These are phyloP conservation scores for Drosophila stalkeri DNA, from an alignment of 2,888 invertebrate genomes.

Conservation along the genomic window DNA sequence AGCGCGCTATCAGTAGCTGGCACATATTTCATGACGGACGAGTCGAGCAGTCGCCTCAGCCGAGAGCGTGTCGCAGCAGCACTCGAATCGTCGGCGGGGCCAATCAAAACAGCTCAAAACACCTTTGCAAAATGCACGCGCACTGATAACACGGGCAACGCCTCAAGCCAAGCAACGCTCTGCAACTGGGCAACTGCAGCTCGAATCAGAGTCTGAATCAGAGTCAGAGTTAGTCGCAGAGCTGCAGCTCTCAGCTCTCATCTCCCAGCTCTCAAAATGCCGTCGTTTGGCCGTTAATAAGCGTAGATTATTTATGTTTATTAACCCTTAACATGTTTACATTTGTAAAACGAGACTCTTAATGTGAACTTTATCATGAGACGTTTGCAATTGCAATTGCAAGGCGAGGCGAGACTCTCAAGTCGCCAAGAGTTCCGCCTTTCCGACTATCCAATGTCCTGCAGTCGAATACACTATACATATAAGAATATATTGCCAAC, in stretches of 20 bases:
- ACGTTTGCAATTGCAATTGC: slow-evolving; percentile 69
- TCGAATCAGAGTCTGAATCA: not conserved
- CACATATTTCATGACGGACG: slow-evolving; percentile 77
- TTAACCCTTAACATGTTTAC: slow-evolving; percentile 84
- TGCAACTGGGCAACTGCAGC: not conserved
- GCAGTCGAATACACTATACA: not conserved
- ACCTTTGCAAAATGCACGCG: slow-evolving; percentile 83
- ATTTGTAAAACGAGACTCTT: slow-evolving; percentile 85
- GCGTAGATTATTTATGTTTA: slow-evolving; percentile 84
- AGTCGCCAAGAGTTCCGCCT: not conserved
- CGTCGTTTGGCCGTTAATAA: slow-evolving; percentile 75
- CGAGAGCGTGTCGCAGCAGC: slow-evolving; percentile 40
- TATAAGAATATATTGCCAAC: no score
- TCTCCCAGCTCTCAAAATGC: slow-evolving; percentile 37
- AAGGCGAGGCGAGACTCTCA: slow-evolving; percentile 28
- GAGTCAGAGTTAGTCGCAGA: slow-evolving; percentile 10
- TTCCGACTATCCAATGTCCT: slow-evolving; percentile 20
- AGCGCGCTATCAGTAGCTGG: slow-evolving; percentile 63
- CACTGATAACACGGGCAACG: slow-evolving; percentile 70
- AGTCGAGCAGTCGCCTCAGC: slow-evolving; percentile 17
- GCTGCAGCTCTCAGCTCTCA: slow-evolving; percentile 20
- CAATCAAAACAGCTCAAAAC: slow-evolving; percentile 76
- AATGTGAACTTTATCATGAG: slow-evolving; percentile 84
- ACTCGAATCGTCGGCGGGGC: slow-evolving; percentile 21
- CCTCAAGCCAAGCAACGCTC: slow-evolving; percentile 22